These are phyloP conservation scores for Tetheella fluctuosa DNA, from an alignment of 2,888 invertebrate genomes.

Conservation along the genomic window DNA sequence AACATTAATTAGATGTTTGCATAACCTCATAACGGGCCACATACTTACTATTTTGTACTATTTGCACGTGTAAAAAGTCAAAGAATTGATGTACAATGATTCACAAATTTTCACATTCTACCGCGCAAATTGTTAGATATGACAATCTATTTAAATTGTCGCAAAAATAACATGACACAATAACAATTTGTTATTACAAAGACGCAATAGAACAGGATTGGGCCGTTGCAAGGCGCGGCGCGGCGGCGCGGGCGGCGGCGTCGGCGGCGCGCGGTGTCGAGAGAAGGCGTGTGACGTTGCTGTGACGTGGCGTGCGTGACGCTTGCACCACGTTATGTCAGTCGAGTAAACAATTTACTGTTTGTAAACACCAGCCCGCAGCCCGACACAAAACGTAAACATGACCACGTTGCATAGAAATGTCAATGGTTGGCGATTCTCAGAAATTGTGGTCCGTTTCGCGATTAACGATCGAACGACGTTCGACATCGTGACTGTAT, in stretches of 20 bases:
- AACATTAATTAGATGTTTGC: slow-evolving; percentile 9
- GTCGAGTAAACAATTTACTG: slow-evolving; percentile 75
- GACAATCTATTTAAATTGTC: not conserved
- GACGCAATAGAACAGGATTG: slow-evolving; percentile 69
- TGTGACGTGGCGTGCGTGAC: slow-evolving; percentile 50
- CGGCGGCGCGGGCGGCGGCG: slow-evolving; percentile 26
- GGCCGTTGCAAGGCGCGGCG: slow-evolving; percentile 50
- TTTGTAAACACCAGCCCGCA: slow-evolving; percentile 73
- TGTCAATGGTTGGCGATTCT: slow-evolving; percentile 64
- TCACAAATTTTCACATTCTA: not conserved
- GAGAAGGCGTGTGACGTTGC: slow-evolving; percentile 50
- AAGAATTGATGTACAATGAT: not conserved
- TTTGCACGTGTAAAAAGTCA: slow-evolving; percentile 1
- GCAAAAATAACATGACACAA: slow-evolving; percentile 16
- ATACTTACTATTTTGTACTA: not conserved
- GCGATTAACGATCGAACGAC: slow-evolving; percentile 38
- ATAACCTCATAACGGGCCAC: not conserved
- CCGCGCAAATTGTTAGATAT: not conserved
- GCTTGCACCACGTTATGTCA: slow-evolving; percentile 63
- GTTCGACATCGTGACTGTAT: slow-evolving; percentile 6
- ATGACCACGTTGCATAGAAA: slow-evolving; percentile 67
- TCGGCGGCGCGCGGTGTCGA: slow-evolving; percentile 35
- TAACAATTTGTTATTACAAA: slow-evolving; percentile 43
- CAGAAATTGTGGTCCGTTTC: slow-evolving; percentile 43
- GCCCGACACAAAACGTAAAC: slow-evolving; percentile 67